phyloP scores from a whole-genome alignment of 2,888 invertebrate species.

The Drosophila ezoana region DNA sequence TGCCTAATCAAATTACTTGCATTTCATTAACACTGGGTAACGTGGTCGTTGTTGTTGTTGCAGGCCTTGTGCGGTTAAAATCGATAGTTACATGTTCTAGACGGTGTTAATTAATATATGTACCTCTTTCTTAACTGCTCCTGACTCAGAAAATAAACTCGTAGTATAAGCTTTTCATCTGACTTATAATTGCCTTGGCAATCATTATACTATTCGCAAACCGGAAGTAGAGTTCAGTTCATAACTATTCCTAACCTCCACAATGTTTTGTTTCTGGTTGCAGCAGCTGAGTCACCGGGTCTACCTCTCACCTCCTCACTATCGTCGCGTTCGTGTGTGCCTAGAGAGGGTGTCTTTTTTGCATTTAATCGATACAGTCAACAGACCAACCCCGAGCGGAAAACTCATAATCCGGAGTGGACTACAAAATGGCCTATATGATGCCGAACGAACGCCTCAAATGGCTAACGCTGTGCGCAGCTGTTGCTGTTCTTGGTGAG shows the following conservation, averaged over 20 bases:
- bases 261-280: constrained; percentile 30
- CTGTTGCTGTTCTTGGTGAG: constrained; percentile 82
- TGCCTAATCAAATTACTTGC: constrained; percentile 65
- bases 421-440: constrained; percentile 68
- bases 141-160: too few relatives aligned
- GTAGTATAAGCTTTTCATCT: neutral
- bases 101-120: neutral
- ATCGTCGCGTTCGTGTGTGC: constrained; percentile 27
- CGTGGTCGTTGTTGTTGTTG: constrained; percentile 9
- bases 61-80: constrained; percentile 26
- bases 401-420: constrained; percentile 7
- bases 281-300: constrained; percentile 59
- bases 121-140: too few relatives aligned
- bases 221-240: constrained; percentile 9
- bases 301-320: constrained; percentile 3
- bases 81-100: constrained; percentile 27
- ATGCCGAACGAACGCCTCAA: constrained; percentile 80
- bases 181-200: too few relatives aligned
- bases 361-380: constrained; percentile 69
- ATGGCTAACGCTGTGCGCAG: constrained; percentile 83
- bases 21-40: constrained; percentile 55
- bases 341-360: constrained; percentile 58
- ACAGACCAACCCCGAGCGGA: constrained; percentile 45
- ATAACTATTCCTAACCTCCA: constrained; percentile 11
- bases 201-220: neutral